These are phyloP conservation scores for Cercopithecus mona DNA, from an alignment of 2,113 vertebrate species.

Conservation along the genomic window DNA sequence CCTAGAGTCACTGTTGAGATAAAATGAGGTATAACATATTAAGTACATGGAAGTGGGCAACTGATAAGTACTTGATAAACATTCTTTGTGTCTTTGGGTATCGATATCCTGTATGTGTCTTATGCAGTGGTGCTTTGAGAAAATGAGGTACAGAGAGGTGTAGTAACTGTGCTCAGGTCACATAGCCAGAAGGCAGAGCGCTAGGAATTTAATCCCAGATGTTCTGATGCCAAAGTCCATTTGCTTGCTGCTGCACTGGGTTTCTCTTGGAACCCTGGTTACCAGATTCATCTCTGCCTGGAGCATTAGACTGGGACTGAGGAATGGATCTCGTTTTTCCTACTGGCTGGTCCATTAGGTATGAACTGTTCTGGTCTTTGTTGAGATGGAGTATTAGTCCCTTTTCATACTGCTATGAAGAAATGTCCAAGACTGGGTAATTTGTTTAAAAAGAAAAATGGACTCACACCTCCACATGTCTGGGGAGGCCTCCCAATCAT, in stretches of 20 bases:
- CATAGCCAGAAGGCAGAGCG: not conserved
- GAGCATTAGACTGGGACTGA: not conserved
- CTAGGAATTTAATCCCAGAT: not conserved
- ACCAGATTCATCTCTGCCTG: not conserved
- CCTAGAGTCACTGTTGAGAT: not conserved
- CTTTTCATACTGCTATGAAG: too few species aligned
- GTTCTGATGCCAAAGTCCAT: not conserved
- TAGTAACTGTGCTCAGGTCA: not conserved
- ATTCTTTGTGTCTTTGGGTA: not conserved
- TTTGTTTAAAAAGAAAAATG: too few species aligned
- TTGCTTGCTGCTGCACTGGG: not conserved
- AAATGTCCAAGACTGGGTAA: too few species aligned
- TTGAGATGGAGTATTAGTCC: not conserved
- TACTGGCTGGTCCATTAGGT: not conserved
- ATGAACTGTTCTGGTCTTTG: not conserved
- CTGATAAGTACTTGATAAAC: not conserved
- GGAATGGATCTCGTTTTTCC: fast-evolving
- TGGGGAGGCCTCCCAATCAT: too few species aligned
- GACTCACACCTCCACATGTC: too few species aligned
- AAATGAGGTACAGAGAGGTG: not conserved
- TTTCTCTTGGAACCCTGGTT: not conserved
- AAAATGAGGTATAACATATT: not conserved
- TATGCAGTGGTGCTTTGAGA: not conserved
- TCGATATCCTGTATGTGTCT: not conserved
- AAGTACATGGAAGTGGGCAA: not conserved